These are phyloP conservation scores for Tortricodes alternella DNA, from an alignment of 2,888 invertebrate genomes.

Conservation along the genomic window DNA sequence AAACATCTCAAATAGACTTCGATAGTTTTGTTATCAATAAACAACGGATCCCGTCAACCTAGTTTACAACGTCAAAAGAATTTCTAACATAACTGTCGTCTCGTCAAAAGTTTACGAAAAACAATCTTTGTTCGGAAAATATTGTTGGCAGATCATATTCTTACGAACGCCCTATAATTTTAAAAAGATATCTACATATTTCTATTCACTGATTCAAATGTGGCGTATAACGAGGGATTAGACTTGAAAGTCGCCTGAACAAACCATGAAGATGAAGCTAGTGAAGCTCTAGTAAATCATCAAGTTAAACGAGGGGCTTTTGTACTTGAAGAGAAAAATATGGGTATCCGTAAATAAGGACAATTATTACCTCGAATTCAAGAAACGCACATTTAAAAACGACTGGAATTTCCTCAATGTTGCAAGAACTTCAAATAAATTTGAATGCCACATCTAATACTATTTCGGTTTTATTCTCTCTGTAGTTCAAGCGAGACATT, in stretches of 20 bases:
- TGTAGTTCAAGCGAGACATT: too few relatives aligned
- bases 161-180: slow-evolving; percentile 27
- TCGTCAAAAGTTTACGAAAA: slow-evolving; percentile 43
- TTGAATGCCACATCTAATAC: too few relatives aligned
- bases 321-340: slow-evolving; percentile 27
- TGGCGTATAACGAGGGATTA: neutral
- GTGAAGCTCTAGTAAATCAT: slow-evolving; percentile 52
- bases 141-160: slow-evolving; percentile 17
- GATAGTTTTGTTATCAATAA: slow-evolving; percentile 22
- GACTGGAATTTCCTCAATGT: neutral
- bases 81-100: slow-evolving; percentile 41
- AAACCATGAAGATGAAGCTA: slow-evolving; percentile 2
- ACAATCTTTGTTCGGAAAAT: slow-evolving; percentile 21
- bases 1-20: slow-evolving; percentile 18
- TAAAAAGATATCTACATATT: slow-evolving; percentile 8
- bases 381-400: neutral
- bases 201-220: neutral
- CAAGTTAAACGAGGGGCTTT: slow-evolving; percentile 48
- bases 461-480: too few relatives aligned
- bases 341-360: neutral
- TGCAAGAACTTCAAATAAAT: too few relatives aligned
- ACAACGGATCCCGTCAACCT: slow-evolving; percentile 11
- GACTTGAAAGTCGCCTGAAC: neutral
- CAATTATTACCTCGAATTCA: neutral
- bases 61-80: slow-evolving; percentile 20